Evolutionary conservation across 2,113 vertebrate species (phyloP).

Genomic region (Carassius auratus): DNA sequence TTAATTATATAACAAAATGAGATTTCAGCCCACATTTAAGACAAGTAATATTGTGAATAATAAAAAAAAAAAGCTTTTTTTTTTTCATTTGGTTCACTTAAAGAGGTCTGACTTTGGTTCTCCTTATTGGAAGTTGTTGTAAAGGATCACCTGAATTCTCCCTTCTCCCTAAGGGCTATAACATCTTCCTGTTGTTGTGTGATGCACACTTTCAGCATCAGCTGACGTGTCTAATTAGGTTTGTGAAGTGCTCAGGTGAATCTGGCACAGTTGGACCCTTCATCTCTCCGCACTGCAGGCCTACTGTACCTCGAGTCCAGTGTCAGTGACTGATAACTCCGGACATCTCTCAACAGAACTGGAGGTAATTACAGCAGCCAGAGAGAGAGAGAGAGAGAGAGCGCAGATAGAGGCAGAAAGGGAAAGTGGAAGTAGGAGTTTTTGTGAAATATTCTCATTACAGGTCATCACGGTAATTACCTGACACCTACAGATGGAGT

Average conservation of each 20-base stretch:
- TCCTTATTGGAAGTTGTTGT: neutral
- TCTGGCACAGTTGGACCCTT: neutral
- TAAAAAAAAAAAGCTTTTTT: neutral
- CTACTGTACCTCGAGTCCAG: neutral
- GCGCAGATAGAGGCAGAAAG: slow-evolving; percentile 77
- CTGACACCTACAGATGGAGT: slow-evolving; percentile 84
- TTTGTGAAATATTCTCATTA: slow-evolving; percentile 90
- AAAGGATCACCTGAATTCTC: neutral
- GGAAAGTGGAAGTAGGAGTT: slow-evolving; percentile 75
- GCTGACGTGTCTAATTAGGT: slow-evolving; percentile 22
- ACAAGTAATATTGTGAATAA: neutral
- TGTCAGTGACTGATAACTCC: slow-evolving; percentile 51
- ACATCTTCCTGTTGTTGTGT: neutral
- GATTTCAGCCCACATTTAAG: neutral
- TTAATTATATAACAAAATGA: no score
- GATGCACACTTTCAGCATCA: neutral
- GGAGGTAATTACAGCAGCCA: slow-evolving; percentile 81
- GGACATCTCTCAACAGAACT: slow-evolving; percentile 63
- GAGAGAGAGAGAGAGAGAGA: slow-evolving; percentile 47
- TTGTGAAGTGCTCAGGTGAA: neutral
- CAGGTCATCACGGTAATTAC: slow-evolving; percentile 94
- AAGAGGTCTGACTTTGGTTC: neutral
- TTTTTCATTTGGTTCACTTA: neutral
- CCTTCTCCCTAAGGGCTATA: neutral
- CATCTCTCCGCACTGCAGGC: neutral